phyloP scores from a whole-genome alignment of 2,888 invertebrate species.

The Hypercompe scribonia region DNA sequence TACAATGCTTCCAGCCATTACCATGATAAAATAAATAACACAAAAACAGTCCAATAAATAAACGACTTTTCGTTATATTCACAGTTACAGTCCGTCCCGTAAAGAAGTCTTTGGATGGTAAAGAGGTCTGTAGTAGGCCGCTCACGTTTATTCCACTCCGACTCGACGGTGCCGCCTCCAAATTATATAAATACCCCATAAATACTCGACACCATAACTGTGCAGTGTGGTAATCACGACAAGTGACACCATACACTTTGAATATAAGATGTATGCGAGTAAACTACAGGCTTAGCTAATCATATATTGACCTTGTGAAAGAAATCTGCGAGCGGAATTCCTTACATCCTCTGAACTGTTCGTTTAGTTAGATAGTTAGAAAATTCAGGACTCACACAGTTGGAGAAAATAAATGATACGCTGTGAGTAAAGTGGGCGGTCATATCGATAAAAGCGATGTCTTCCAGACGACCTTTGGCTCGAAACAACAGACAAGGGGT shows the following conservation, averaged over 20 bases:
- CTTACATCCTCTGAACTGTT: background rate
- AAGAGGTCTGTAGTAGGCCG: constrained; percentile 57
- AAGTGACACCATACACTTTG: constrained; percentile 51
- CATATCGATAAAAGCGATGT: background rate
- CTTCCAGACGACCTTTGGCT: constrained; percentile 3
- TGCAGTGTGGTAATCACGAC: constrained; percentile 53
- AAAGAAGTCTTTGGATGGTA: constrained; percentile 45
- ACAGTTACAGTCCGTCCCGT: constrained; percentile 40
- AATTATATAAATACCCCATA: constrained; percentile 58
- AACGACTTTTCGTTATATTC: constrained; percentile 40
- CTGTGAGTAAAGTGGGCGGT: background rate
- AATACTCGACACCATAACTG: constrained; percentile 52
- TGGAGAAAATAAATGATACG: background rate
- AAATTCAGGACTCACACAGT: background rate
- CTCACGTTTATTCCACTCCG: constrained; percentile 52
- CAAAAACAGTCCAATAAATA: constrained; percentile 45
- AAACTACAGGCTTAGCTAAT: constrained; percentile 39
- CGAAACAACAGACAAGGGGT: background rate
- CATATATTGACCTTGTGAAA: constrained; percentile 24
- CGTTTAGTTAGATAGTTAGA: background rate
- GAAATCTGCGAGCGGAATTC: background rate
- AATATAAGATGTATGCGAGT: constrained; percentile 42
- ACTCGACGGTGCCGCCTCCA: constrained; percentile 49
- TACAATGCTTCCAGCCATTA: constrained; percentile 37
- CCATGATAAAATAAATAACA: constrained; percentile 38